phyloP scores from a whole-genome alignment of 2,888 invertebrate species.

The Tiliacea aurago region DNA sequence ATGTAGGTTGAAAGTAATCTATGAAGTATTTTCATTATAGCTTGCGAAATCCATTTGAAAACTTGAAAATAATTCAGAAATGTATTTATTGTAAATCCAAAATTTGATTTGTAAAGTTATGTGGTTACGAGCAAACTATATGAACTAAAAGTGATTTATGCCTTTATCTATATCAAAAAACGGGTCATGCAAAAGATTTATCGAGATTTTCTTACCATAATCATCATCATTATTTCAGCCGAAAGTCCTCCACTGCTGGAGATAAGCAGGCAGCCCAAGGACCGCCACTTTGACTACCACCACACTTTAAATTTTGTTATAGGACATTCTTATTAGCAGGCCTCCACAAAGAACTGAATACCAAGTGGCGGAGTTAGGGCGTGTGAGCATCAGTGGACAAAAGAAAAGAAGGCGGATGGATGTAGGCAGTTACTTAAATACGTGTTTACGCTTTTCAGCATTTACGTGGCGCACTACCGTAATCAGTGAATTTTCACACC shows the following conservation, averaged over 20 bases:
- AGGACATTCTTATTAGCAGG: neutral
- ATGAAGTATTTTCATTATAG: conserved; percentile 30
- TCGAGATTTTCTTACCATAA: no score
- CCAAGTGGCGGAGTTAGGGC: neutral
- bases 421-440: neutral
- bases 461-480: no score
- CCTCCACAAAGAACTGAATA: neutral
- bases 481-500: no score
- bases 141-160: no score
- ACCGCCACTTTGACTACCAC: no score
- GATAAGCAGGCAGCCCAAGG: no score
- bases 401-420: neutral
- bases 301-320: neutral
- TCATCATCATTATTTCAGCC: no score
- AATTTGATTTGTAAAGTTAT: conserved; percentile 13
- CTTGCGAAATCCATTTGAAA: neutral
- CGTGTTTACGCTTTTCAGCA: neutral
- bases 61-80: conserved; percentile 14
- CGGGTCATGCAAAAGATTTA: neutral
- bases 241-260: no score
- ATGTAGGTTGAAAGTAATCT: neutral
- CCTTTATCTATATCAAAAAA: neutral
- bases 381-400: no score
- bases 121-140: neutral
- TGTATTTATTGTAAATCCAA: neutral